Base-by-base conservation (phyloP, 2,113 vertebrate species). In the Passer domesticus region DNA sequence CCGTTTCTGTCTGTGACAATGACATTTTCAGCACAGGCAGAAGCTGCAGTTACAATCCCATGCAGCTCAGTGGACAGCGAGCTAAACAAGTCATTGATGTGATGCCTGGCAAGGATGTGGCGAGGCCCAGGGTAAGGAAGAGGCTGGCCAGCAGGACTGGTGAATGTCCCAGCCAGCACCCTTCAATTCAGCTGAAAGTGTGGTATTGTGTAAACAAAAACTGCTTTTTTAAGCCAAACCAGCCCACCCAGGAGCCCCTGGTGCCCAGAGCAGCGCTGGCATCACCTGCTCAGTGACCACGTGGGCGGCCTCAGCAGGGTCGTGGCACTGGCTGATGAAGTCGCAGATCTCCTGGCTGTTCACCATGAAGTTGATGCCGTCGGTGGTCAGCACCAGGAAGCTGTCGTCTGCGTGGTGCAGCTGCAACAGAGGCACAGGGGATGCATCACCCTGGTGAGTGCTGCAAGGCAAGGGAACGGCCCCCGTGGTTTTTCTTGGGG, bases 311-410 rank as follows among this genome's bases (percentile, higher is more conserved):
- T 99, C 99, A 9, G 97, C 98, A 31, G 99, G 99, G 89, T 99
- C 99, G 2, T 99, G 98, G 93, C 99, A 99, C 96, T 99, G 99
- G 95, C 97, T 99, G 88, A 99, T 98, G 90, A 98, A 98, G 82
- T 99, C 96, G 37, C 99, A 99, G 96, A 99, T 99, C 97, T 99
- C 99, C 91, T 99, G 99, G 89, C 99, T 99, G 89, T 99, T 99
- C 97, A 99, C 99, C 22, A 99, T 99, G 96, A 99, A 99, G 98
- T 99, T 99, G 76, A 99, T 97, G 50, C 99, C 99, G 0, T 99
- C 99, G 4, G 99, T 99, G 44, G 99, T 99, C 94, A 99, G 99
- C 23, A 99, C 99, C 94, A 99, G 97, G 96, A 99, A 99, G 31
- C 99, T 97, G 92, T 99, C 99, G 0, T 99, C 97, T 2, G 97